These are phyloP conservation scores for Labia minor DNA, from an alignment of 2,888 invertebrate species.

Conservation along the genomic window DNA sequence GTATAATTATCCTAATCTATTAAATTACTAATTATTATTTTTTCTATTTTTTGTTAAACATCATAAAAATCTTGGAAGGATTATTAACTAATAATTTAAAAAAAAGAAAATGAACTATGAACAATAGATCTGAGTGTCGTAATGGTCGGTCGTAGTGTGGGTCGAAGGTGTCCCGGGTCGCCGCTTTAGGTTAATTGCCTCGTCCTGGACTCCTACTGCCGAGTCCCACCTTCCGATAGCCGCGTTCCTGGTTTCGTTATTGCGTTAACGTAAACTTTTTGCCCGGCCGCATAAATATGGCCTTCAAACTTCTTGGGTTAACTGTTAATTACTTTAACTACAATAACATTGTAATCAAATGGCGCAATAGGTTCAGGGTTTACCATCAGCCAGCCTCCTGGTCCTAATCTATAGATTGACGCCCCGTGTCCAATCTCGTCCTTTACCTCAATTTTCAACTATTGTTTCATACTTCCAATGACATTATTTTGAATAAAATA, in stretches of 20 bases:
- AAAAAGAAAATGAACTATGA: no score
- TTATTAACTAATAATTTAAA: no score
- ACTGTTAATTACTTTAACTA: not conserved
- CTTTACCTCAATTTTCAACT: not conserved
- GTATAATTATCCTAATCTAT: no score
- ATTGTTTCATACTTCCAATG: not conserved
- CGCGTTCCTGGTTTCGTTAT: not conserved
- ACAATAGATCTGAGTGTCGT: no score
- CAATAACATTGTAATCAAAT: constrained; percentile 1
- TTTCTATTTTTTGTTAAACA: no score
- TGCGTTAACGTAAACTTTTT: constrained; percentile 5
- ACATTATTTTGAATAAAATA: not conserved
- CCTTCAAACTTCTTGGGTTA: not conserved
- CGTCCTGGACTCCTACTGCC: no score
- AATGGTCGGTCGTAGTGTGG: no score
- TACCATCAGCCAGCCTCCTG: not conserved
- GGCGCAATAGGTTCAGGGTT: not conserved
- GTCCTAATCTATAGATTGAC: not conserved
- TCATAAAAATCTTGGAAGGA: no score
- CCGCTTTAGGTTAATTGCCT: no score
- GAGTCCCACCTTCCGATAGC: not conserved
- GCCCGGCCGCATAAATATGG: not conserved
- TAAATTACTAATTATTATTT: no score
- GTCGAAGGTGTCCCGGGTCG: no score
- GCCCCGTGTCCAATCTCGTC: not conserved